Conservation (phyloP, 2,797 vertebrate genomes). For the Garrulus glandarius region DNA sequence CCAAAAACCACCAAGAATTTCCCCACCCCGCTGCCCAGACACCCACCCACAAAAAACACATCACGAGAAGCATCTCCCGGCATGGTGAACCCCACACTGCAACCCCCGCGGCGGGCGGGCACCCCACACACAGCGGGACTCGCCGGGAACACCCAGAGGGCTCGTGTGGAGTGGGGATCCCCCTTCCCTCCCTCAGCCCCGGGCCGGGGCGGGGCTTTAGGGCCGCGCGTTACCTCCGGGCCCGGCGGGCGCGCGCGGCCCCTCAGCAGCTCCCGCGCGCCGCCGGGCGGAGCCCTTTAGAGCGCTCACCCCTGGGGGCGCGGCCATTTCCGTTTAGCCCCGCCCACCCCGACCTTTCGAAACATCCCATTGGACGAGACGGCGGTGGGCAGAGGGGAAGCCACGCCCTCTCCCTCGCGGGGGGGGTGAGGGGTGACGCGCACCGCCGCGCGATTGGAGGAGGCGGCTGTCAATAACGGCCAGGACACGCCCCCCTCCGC, state of each 20-base stretch:
- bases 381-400: fast-evolving
- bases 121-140: fast-evolving
- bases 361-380: fast-evolving
- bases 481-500: not conserved
- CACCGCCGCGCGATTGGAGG: not conserved
- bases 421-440: not conserved
- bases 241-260: not conserved
- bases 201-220: not conserved
- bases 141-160: not conserved
- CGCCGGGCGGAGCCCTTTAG: not conserved
- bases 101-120: too few species aligned
- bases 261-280: not conserved
- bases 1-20: not conserved
- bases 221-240: not conserved
- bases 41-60: not conserved
- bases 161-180: not conserved
- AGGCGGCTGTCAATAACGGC: fast-evolving
- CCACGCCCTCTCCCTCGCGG: fast-evolving
- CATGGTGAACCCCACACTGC: not conserved
- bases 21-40: not conserved
- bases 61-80: not conserved
- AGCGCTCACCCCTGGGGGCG: fast-evolving
- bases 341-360: fast-evolving
- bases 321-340: fast-evolving
- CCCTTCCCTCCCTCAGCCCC: not conserved